Conservation (phyloP, 2,797 vertebrate genomes). For the Catostomus latipinnis region DNA sequence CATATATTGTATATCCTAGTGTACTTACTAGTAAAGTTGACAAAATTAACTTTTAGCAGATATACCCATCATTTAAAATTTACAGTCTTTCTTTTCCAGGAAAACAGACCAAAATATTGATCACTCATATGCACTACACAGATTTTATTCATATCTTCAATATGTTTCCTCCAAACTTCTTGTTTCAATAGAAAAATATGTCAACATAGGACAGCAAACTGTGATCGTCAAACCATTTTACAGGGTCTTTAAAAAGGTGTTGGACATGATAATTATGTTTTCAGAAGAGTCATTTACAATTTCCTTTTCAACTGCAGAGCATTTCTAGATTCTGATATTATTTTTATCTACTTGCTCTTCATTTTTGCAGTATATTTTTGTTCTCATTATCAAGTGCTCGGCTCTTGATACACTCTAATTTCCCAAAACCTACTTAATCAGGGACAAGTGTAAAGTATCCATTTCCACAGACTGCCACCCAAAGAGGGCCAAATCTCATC, state of each 20-base stretch:
- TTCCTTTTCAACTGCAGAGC: neutral
- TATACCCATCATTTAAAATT: too few species aligned
- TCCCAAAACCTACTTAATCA: constrained; percentile 59
- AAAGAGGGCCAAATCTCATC: constrained; percentile 55
- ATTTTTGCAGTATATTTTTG: constrained; percentile 18
- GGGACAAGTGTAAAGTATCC: constrained; percentile 21
- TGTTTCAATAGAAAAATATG: too few species aligned
- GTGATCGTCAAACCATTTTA: neutral
- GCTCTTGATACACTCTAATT: constrained; percentile 73
- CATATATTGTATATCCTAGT: too few species aligned
- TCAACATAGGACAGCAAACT: neutral
- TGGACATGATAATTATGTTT: neutral
- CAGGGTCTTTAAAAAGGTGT: too few species aligned
- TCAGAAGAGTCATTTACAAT: neutral
- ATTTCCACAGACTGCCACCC: constrained; percentile 22
- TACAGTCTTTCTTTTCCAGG: too few species aligned
- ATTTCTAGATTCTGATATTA: constrained; percentile 5
- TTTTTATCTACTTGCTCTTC: constrained; percentile 26
- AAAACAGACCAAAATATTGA: too few species aligned
- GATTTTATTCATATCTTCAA: too few species aligned
- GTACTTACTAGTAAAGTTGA: too few species aligned
- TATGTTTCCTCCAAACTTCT: too few species aligned
- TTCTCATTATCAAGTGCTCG: constrained; percentile 49
- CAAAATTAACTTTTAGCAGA: too few species aligned
- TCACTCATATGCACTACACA: too few species aligned